Percentiles rank a stretch among this genome's conserved stretches.
phyloP scores from a whole-genome alignment of 2,797 vertebrate species.

The Esox masquinongy region DNA sequence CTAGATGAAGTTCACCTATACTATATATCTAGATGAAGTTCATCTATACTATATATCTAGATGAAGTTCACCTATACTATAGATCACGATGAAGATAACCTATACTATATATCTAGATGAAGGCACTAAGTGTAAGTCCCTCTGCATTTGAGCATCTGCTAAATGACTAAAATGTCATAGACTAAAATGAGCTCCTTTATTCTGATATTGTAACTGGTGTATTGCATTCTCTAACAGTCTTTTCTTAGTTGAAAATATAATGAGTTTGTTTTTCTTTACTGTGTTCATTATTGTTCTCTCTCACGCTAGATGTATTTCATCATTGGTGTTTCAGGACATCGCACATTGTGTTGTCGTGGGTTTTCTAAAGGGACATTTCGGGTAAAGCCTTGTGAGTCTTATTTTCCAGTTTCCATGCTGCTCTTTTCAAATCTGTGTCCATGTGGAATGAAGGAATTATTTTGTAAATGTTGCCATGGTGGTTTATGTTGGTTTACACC shows the following conservation, averaged over 20 bases:
- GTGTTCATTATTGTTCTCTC: background rate
- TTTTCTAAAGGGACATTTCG: background rate
- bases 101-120: no score
- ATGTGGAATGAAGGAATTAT: background rate
- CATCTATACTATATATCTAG: no score
- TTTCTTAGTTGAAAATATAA: background rate
- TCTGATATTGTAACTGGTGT: background rate
- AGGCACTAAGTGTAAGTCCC: no score
- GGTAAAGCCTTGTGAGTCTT: background rate
- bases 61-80: no score
- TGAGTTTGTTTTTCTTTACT: background rate
- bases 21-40: no score
- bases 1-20: no score
- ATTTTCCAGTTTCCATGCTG: constrained; percentile 5
- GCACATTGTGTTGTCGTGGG: background rate
- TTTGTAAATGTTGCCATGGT: constrained; percentile 5
- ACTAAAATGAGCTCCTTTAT: background rate
- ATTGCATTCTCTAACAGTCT: background rate
- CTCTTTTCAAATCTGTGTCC: background rate
- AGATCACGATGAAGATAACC: no score
- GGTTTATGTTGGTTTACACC: constrained; percentile 14
- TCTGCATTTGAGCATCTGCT: no score
- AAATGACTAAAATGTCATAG: no score
- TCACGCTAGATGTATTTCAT: background rate
- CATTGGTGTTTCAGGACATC: background rate